These are phyloP conservation scores for Alectoris magna DNA, from an alignment of 2,797 vertebrate genomes.

Conservation along the genomic window DNA sequence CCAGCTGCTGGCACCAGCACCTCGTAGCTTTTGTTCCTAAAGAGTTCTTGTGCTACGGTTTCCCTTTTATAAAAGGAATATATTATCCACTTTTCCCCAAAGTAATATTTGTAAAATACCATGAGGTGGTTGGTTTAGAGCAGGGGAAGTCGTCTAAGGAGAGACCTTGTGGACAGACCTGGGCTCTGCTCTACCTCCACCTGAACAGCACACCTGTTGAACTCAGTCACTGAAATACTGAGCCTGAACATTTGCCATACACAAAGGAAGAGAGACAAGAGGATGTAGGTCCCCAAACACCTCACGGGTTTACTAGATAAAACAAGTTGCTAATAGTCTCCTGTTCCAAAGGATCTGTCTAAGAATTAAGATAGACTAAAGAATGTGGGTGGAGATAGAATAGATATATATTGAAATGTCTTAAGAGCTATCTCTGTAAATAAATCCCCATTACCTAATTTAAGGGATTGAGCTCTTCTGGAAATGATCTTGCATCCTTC, in stretches of 20 bases:
- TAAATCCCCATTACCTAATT: background rate
- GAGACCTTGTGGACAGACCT: background rate
- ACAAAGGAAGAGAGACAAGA: background rate
- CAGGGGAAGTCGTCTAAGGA: background rate
- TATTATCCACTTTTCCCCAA: background rate
- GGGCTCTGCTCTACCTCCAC: background rate
- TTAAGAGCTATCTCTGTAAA: background rate
- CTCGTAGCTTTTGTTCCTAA: background rate
- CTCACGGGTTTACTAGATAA: background rate
- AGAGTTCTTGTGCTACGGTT: accelerated
- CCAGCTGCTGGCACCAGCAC: background rate
- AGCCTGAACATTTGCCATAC: background rate
- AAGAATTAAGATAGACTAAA: background rate
- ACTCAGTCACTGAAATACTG: background rate
- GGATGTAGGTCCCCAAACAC: background rate
- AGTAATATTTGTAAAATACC: background rate
- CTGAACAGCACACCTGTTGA: background rate
- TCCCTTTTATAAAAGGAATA: background rate
- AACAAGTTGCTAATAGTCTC: background rate
- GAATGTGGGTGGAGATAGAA: background rate
- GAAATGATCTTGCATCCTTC: background rate
- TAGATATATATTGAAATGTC: background rate
- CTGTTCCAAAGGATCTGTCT: background rate
- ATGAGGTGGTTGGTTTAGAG: accelerated
- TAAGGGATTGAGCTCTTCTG: background rate